These are phyloP conservation scores for Dasypolia templi DNA, from an alignment of 2,888 invertebrate genomes.

Conservation along the genomic window DNA sequence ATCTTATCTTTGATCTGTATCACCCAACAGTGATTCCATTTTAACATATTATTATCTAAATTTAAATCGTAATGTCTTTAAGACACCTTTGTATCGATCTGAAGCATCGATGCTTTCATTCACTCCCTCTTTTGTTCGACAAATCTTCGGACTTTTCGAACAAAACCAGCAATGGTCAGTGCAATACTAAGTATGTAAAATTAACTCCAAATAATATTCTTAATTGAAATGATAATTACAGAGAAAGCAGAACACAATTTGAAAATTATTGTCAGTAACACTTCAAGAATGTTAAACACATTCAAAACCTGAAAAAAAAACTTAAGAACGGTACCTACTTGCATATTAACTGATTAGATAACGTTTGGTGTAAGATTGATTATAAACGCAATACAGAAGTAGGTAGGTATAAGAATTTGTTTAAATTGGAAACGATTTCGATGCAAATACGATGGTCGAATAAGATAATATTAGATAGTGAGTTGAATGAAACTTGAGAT, in stretches of 20 bases:
- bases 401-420: constrained; percentile 32
- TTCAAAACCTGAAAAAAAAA: constrained; percentile 24
- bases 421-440: constrained; percentile 57
- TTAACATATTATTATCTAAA: constrained; percentile 68
- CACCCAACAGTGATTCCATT: constrained; percentile 64
- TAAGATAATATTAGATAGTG: constrained; percentile 32
- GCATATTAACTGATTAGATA: constrained; percentile 47
- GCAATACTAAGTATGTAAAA: constrained; percentile 23
- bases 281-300: constrained; percentile 48
- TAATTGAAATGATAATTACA: constrained; percentile 65
- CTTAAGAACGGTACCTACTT: constrained; percentile 24
- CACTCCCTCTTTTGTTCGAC: constrained; percentile 17
- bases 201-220: constrained; percentile 46
- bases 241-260: constrained; percentile 60
- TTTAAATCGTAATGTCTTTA: constrained; percentile 69
- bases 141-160: accelerated
- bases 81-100: constrained; percentile 67
- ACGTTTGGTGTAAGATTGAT: constrained; percentile 55
- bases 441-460: constrained; percentile 50
- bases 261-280: constrained; percentile 36
- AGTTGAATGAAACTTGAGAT: constrained; percentile 38
- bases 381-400: constrained; percentile 39
- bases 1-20: constrained; percentile 70
- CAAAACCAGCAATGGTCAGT: constrained; percentile 28
- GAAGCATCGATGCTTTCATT: constrained; percentile 49